These are phyloP conservation scores for Rhopalosiphum nymphaeae DNA, from an alignment of 2,888 invertebrate species.

Conservation along the genomic window DNA sequence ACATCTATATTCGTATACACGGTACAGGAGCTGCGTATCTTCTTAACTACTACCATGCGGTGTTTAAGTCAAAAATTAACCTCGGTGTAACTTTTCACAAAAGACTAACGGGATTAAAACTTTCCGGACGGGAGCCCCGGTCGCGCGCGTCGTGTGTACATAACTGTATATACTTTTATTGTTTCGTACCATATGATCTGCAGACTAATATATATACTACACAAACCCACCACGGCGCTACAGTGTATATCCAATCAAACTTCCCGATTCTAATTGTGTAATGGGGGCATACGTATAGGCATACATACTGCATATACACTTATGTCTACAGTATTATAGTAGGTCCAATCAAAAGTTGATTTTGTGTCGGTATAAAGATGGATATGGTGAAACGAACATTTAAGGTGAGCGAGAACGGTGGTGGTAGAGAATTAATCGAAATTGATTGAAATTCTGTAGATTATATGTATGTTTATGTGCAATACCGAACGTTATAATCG, in stretches of 20 bases:
- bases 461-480: neutral
- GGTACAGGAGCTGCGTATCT: neutral
- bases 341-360: slow-evolving; percentile 47
- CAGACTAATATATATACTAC: neutral
- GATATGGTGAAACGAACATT: neutral
- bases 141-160: neutral
- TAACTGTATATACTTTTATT: neutral
- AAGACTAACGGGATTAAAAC: slow-evolving; percentile 57
- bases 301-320: neutral
- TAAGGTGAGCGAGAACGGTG: neutral
- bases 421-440: neutral
- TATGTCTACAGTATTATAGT: neutral
- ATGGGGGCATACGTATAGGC: neutral
- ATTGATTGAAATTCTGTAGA: neutral
- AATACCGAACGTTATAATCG: neutral
- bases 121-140: slow-evolving; percentile 29
- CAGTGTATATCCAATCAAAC: slow-evolving; percentile 6
- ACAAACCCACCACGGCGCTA: neutral
- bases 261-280: slow-evolving; percentile 27
- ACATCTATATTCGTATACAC: slow-evolving; percentile 1
- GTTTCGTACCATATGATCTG: neutral
- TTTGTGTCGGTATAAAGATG: neutral
- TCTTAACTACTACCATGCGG: slow-evolving; percentile 1
- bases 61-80: slow-evolving; percentile 55
- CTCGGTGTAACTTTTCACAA: slow-evolving; percentile 53